A percentile compares a stretch with the other conserved stretches of the same genome.
Evolutionary conservation across 2,888 invertebrate genomes (phyloP).

Genomic region (Folsomia candida): DNA sequence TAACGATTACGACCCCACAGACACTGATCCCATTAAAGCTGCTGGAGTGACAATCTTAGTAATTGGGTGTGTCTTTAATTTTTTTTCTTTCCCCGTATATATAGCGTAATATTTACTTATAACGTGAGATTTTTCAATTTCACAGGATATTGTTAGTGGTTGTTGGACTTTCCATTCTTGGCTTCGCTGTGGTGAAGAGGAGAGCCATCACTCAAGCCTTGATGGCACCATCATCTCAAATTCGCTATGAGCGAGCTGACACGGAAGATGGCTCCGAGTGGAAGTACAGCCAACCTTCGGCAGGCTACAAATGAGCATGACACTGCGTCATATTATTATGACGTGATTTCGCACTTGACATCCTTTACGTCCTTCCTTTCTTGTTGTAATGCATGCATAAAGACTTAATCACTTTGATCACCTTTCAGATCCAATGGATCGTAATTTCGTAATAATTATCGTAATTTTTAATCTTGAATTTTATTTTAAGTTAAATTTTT

Average conservation of each 20-base stretch:
- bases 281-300: neutral
- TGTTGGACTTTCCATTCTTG: slow-evolving; percentile 40
- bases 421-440: too few relatives aligned
- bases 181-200: slow-evolving; percentile 44
- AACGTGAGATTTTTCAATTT: neutral
- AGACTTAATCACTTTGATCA: too few relatives aligned
- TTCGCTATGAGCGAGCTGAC: slow-evolving; percentile 48
- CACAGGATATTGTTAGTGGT: slow-evolving; percentile 42
- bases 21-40: slow-evolving; percentile 24
- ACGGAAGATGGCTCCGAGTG: slow-evolving; percentile 28
- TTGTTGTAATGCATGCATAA: too few relatives aligned
- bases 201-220: slow-evolving; percentile 46
- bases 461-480: too few relatives aligned
- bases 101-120: neutral
- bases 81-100: too few relatives aligned
- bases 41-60: slow-evolving; percentile 41
- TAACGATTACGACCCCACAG: slow-evolving; percentile 16
- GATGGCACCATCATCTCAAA: slow-evolving; percentile 40
- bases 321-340: too few relatives aligned
- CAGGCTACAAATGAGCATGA: neutral
- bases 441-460: too few relatives aligned
- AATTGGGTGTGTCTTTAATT: slow-evolving; percentile 43
- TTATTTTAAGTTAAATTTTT: too few relatives aligned
- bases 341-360: too few relatives aligned
- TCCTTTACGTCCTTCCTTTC: too few relatives aligned